Evolutionary conservation across 1,140 invertebrate species (phyloP).

Genomic region (Bombyx mandarina): DNA sequence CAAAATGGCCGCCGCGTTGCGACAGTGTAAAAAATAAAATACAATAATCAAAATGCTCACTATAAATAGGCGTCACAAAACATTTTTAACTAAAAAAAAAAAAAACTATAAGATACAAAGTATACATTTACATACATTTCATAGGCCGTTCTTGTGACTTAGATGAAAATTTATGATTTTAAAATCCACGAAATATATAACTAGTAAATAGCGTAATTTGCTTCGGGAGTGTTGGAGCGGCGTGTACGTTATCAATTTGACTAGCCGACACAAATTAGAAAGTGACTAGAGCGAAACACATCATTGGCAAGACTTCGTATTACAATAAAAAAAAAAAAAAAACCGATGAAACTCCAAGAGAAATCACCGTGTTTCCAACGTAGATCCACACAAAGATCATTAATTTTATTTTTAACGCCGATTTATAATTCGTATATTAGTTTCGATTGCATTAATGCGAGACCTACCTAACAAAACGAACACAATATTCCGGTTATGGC

Average conservation of each 20-base stretch:
- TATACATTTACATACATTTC: conserved; percentile 21
- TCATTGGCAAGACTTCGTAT: conserved; percentile 58
- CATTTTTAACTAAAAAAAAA: conserved; percentile 9
- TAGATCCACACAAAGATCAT: no score
- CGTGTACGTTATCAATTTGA: conserved; percentile 35
- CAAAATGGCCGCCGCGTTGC: conserved; percentile 32
- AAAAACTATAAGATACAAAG: no score
- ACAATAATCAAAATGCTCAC: conserved; percentile 22
- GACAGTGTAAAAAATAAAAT: conserved; percentile 38
- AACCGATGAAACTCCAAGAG: no score
- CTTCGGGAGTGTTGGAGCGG: conserved; percentile 14
- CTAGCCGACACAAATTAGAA: conserved; percentile 63
- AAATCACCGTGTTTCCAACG: no score
- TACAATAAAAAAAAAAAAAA: conserved; percentile 3
- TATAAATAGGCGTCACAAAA: conserved; percentile 45
- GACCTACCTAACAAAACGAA: no score
- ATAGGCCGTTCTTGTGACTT: conserved; percentile 64
- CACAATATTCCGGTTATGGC: conserved; percentile 11
- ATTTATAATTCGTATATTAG: no score
- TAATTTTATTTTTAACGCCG: no score
- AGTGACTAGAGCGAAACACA: conserved; percentile 65
- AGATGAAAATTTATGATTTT: conserved; percentile 26
- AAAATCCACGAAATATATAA: background rate
- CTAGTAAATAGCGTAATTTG: conserved; percentile 6
- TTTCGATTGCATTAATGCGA: no score